These are phyloP conservation scores for Coelinius sp. DNA, from an alignment of 2,888 invertebrate genomes.

Conservation along the genomic window DNA sequence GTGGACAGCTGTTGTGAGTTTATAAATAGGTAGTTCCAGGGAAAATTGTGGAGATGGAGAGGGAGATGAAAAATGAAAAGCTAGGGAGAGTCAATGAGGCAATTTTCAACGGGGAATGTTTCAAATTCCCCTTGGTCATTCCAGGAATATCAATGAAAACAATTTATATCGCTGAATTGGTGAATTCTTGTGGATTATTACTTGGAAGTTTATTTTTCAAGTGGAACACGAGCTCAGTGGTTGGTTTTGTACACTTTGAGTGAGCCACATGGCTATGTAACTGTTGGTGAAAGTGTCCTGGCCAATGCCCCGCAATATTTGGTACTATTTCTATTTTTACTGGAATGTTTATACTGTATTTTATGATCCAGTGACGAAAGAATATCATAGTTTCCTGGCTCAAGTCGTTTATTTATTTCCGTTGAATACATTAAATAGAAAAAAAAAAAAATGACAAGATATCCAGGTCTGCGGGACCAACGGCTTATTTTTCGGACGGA, in stretches of 20 bases:
- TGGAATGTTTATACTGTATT: slow-evolving; percentile 21
- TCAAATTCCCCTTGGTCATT: not conserved
- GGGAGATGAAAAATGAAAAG: too few relatives aligned
- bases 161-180: not conserved
- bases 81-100: not conserved
- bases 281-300: not conserved
- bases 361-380: slow-evolving; percentile 45
- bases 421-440: not conserved
- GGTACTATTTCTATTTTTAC: slow-evolving; percentile 48
- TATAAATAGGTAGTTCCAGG: not conserved
- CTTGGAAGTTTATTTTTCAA: not conserved
- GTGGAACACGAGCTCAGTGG: not conserved
- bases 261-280: slow-evolving; percentile 13
- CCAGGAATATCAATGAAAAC: not conserved
- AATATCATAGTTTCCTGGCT: slow-evolving; percentile 45
- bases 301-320: slow-evolving; percentile 52
- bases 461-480: not conserved
- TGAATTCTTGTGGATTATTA: not conserved
- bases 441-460: not conserved
- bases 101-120: not conserved
- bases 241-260: not conserved
- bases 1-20: not conserved
- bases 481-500: slow-evolving; percentile 1
- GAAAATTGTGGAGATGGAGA: not conserved
- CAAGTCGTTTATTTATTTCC: slow-evolving; percentile 9